Evolutionary conservation across 2,797 vertebrate species (phyloP), one percentile per base, ranked within the genome.

Genomic region (Characodon lateralis): DNA sequence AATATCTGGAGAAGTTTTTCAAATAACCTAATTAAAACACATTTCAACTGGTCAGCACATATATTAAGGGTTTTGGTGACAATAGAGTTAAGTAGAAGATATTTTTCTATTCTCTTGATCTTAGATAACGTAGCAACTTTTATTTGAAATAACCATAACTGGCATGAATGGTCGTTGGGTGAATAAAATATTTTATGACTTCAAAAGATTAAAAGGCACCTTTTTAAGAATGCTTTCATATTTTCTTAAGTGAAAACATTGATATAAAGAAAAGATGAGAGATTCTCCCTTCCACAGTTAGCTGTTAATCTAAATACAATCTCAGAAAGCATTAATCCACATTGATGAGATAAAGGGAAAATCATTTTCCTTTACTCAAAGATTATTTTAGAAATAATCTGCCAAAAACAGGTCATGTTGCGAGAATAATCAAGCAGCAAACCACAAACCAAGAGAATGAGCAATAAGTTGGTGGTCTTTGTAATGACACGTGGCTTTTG

Each of bases 371-470:
- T 78, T 71, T 28, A 85, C 71, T n/a, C n/a, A 73, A 22, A 65
- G 86, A 89, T 90, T 86, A 90, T 73, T 83, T 80, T 12, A 13
- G 20, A 18, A 2, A 72, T 81, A 88, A 90, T 85, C 87, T 85
- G 59, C 55, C n/a, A 41, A 65, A 89, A 90, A 87, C 68, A 61
- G 83, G 83, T 85, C 82, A 82, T 16, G 16, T 79, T 51, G 16
- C 28, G 66, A 46, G 20, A 66, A 69, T 0, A 71, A n/a, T 51
- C 28, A n/a, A 28, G 1, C 24, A 24, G 16, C 0, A 3, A 51
- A 41, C 66, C 14, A 26, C 0, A 3, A 51, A 41, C 66, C 14
- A 26, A 70, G 9, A 51, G 71, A 61, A 35, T 1, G 6, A 55
- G 12, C 1, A 41, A 28, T 39, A 73, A 74, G 13, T 46, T 59